Evolutionary conservation across 2,113 vertebrate species (phyloP), one percentile per base, ranked within the genome.

Genomic region (Plestiodon gilberti): DNA sequence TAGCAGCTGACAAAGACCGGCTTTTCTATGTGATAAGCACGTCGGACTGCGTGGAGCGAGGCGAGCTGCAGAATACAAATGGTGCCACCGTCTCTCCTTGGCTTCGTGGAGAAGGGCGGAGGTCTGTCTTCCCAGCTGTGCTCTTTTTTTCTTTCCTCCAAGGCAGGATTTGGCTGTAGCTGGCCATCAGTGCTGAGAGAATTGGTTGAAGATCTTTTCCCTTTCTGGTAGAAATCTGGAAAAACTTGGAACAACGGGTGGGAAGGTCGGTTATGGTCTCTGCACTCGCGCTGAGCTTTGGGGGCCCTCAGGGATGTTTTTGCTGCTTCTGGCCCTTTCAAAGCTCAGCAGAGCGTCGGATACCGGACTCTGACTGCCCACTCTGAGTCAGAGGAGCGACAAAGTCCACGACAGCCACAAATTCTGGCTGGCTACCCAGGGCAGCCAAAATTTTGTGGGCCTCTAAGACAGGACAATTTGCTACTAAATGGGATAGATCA

Each of bases 1-100:
- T 81, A 65, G 71, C 76, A 79, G 85, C 91, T 92, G 92, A 92
- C 89, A 96, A 90, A 93, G 90, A 92, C 84, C 89, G 88, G 90
- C 88, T 94, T 87, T 81, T 76, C 78, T 92, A 91, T 92, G 91
- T 89, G 93, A 85, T 77, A 88, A 93, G 81, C 84, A 71, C 69
- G 65, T 87, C 85, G 52, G 93, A 64, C 90, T 95, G 13, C 82
- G 87, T 35, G 28, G 89, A 92, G 86, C 76, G 91, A 88, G 86
- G 83, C 82, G 87, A 94, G 84, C 65, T n/a, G 91, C 89, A 74
- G 95, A 90, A 92, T 90, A 93, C 90, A 89, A 92, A 65, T 90
- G 22, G 81, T 73, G 28, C 40, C 17, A 78, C 83, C 87, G 55
- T 86, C 9, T 1, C 1, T 30, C 78, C 23, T 69, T 35, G 55